phyloP scores from a whole-genome alignment of 1,140 invertebrate genomes.

The Drosophila kepulauana region DNA sequence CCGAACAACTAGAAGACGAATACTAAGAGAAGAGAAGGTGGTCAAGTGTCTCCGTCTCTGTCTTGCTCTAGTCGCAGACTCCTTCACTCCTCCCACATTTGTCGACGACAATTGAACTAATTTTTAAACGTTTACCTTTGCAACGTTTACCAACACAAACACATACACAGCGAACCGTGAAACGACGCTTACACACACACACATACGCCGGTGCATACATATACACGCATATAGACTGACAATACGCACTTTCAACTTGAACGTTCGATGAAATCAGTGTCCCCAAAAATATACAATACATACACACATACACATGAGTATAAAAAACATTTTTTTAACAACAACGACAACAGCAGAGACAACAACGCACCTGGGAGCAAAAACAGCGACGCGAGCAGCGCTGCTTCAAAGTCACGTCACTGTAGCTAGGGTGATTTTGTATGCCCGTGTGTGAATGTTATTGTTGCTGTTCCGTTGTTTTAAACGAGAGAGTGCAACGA shows the following conservation, averaged over 20 bases:
- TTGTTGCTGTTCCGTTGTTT: slow-evolving; percentile 31
- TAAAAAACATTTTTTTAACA: slow-evolving; percentile 32
- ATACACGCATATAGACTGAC: slow-evolving; percentile 7
- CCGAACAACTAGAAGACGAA: slow-evolving; percentile 13
- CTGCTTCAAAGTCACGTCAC: slow-evolving; percentile 68
- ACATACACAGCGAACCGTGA: not conserved
- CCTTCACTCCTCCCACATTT: slow-evolving; percentile 19
- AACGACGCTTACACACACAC: slow-evolving; percentile 17
- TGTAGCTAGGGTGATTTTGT: slow-evolving; percentile 46
- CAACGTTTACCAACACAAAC: slow-evolving; percentile 45
- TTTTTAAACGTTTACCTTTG: slow-evolving; percentile 54
- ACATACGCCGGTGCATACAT: slow-evolving; percentile 44
- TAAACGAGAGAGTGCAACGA: slow-evolving; percentile 51
- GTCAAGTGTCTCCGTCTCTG: slow-evolving; percentile 29
- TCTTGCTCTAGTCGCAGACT: slow-evolving; percentile 4
- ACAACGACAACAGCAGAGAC: slow-evolving; percentile 23
- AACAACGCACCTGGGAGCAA: slow-evolving; percentile 58
- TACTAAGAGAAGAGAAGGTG: slow-evolving; percentile 22
- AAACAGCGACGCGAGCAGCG: slow-evolving; percentile 24
- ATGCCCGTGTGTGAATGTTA: slow-evolving; percentile 8
- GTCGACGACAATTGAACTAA: slow-evolving; percentile 49
- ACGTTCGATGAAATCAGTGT: slow-evolving; percentile 57
- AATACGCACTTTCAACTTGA: slow-evolving; percentile 46
- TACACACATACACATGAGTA: not conserved
- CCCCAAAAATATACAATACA: slow-evolving; percentile 44